These are phyloP conservation scores for Myzus persicae DNA, from an alignment of 1,140 invertebrate genomes.

Conservation along the genomic window DNA sequence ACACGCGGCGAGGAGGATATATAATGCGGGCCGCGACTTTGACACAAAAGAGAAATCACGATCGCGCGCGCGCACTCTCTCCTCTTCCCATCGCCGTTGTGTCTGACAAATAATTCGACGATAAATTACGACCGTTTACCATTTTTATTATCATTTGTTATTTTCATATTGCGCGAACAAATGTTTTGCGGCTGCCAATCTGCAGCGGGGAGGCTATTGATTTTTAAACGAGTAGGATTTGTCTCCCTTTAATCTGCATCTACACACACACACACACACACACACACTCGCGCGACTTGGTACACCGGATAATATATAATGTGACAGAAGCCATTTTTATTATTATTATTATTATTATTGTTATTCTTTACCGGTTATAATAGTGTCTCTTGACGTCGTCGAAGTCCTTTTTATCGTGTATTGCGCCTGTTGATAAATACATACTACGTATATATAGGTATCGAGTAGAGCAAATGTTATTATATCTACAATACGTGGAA, in stretches of 20 bases:
- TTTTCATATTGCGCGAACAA: constrained; percentile 49
- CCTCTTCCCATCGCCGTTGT: constrained; percentile 32
- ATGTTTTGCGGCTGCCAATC: constrained; percentile 48
- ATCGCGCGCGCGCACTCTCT: constrained; percentile 29
- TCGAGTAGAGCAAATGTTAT: not conserved
- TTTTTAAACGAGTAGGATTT: constrained; percentile 49
- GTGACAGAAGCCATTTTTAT: constrained; percentile 1
- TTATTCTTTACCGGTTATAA: not conserved
- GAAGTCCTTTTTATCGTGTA: not conserved
- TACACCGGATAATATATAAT: not conserved
- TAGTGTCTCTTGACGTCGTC: not conserved
- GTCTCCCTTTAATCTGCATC: constrained; percentile 34
- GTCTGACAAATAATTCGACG: constrained; percentile 51
- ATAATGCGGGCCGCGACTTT: constrained; percentile 51
- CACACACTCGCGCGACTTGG: too few relatives aligned
- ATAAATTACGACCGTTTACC: constrained; percentile 58
- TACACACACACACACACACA: not conserved
- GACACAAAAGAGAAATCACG: constrained; percentile 53
- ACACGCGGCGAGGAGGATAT: constrained; percentile 16
- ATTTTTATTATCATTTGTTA: constrained; percentile 57
- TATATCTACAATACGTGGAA: not conserved
- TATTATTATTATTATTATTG: not conserved
- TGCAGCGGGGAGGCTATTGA: not conserved
- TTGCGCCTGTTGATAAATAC: not conserved
- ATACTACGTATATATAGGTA: not conserved